Conservation (phyloP, 2,113 vertebrate genomes). For the crab-eating macaque (Macaca fascicularis) region DNA sequence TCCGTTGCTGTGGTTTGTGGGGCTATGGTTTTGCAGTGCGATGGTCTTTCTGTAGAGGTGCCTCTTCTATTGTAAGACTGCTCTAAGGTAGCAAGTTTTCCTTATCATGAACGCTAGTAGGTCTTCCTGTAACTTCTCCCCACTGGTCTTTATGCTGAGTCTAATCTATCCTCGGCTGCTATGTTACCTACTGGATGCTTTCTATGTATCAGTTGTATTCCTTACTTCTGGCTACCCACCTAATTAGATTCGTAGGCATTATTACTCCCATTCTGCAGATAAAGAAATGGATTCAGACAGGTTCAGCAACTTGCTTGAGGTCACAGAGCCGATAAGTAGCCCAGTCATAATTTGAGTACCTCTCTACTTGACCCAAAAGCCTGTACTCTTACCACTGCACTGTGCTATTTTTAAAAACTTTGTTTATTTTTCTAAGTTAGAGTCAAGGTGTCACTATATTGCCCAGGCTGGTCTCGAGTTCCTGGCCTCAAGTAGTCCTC, state of each 20-base stretch:
- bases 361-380: background rate
- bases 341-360: background rate
- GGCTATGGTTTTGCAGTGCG: background rate
- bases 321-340: background rate
- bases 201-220: background rate
- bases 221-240: background rate
- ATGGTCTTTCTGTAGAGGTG: background rate
- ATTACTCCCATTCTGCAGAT: background rate
- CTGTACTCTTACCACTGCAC: background rate
- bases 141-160: background rate
- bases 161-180: background rate
- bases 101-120: background rate
- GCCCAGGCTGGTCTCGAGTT: too few species aligned
- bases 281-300: background rate
- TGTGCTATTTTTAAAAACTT: background rate
- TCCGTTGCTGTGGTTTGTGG: background rate
- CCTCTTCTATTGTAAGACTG: background rate
- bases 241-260: background rate
- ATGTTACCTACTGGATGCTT: background rate
- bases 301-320: background rate
- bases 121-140: background rate
- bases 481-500: too few species aligned
- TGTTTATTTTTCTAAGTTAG: too few species aligned
- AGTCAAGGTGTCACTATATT: too few species aligned
- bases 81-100: background rate